These are phyloP conservation scores for Heliopora coerulea DNA, from an alignment of 92 coral and sea anemone species.

Conservation along the genomic window DNA sequence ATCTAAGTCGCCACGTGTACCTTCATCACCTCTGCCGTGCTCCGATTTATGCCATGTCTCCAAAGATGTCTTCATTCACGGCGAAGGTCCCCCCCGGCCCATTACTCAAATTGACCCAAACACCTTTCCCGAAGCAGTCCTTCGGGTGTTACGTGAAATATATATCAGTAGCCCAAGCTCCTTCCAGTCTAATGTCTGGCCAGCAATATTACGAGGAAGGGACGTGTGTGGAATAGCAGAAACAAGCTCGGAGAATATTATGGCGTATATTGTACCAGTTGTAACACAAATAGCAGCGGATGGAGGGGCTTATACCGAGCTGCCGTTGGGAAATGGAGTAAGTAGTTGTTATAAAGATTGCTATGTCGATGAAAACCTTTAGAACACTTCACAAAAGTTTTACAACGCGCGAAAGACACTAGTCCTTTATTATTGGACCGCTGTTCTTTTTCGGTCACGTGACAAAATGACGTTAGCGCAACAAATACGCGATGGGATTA, in stretches of 20 bases:
- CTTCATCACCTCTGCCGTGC: conserved; percentile 42
- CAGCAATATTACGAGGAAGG: conserved; percentile 88
- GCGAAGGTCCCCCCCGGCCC: conserved; percentile 55
- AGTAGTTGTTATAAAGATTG: no score
- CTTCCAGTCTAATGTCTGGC: conserved; percentile 80
- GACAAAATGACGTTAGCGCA: no score
- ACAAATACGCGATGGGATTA: no score
- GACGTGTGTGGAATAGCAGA: conserved; percentile 82
- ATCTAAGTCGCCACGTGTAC: conserved; percentile 47
- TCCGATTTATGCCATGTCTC: conserved; percentile 28
- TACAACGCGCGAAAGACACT: no score
- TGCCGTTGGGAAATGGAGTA: conserved; percentile 81
- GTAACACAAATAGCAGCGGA: conserved; percentile 71
- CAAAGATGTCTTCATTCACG: conserved; percentile 51
- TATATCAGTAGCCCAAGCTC: conserved; percentile 56
- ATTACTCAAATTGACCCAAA: conserved; percentile 48
- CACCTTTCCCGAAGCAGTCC: conserved; percentile 59
- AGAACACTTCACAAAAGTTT: no score
- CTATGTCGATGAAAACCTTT: no score
- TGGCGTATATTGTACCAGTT: conserved; percentile 77
- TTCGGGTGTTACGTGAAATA: conserved; percentile 43
- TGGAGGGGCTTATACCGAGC: conserved; percentile 57
- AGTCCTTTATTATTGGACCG: no score
- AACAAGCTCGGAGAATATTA: conserved; percentile 46
- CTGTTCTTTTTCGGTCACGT: no score